Conservation (phyloP, 1,140 invertebrate genomes). For the Lasaia peninsularis region DNA sequence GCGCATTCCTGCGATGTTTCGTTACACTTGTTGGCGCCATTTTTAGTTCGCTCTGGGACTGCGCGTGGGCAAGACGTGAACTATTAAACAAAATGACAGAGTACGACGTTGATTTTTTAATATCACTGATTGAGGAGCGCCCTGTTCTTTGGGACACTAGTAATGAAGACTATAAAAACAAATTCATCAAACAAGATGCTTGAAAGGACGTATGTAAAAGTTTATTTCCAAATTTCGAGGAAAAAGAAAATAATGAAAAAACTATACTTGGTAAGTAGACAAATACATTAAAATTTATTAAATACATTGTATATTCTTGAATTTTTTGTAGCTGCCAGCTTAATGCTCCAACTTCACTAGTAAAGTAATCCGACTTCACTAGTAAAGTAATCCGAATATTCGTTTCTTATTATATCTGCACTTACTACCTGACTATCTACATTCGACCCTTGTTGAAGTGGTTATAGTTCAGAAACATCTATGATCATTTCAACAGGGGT, state of each 20-base stretch:
- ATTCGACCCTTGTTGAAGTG: constrained; percentile 20
- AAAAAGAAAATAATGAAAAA: constrained; percentile 21
- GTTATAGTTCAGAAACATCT: constrained; percentile 28
- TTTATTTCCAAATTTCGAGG: constrained; percentile 25
- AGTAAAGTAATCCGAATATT: constrained; percentile 28
- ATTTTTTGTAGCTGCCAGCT: constrained; percentile 28
- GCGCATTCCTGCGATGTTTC: constrained; percentile 22
- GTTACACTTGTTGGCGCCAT: constrained; percentile 22
- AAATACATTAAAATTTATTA: constrained; percentile 2
- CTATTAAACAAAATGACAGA: constrained; percentile 14
- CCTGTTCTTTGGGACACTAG: constrained; percentile 23
- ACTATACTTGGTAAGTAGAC: constrained; percentile 25
- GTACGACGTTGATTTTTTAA: constrained; percentile 18
- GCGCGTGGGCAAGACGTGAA: constrained; percentile 21
- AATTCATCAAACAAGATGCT: constrained; percentile 22
- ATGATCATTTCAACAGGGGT: constrained; percentile 25
- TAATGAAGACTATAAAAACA: constrained; percentile 21
- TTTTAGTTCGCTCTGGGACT: constrained; percentile 22
- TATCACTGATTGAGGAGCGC: constrained; percentile 17
- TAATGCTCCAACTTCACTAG: constrained; percentile 25
- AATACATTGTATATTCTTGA: not conserved
- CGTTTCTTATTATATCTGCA: constrained; percentile 25
- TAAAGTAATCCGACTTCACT: constrained; percentile 29
- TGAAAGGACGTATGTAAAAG: constrained; percentile 22
- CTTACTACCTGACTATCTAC: constrained; percentile 17